These are phyloP conservation scores for Trematomus bernacchii DNA, from an alignment of 2,797 vertebrate species.

Conservation along the genomic window DNA sequence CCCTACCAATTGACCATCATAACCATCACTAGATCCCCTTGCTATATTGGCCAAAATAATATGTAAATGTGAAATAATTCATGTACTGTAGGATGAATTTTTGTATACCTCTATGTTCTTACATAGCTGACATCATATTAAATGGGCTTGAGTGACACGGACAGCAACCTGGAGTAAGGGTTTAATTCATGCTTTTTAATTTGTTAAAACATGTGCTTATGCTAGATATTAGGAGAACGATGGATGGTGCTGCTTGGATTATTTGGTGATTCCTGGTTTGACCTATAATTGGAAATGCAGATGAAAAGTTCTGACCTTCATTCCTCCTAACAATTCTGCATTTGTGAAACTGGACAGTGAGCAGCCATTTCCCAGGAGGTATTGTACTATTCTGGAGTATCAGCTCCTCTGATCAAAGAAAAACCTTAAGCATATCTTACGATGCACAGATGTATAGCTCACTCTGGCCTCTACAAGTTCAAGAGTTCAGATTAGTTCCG, in stretches of 20 bases:
- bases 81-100: too few relatives aligned
- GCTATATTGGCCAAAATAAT: neutral
- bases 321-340: neutral
- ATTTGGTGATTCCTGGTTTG: slow-evolving; percentile 51
- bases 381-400: neutral
- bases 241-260: slow-evolving; percentile 36
- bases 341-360: neutral
- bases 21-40: neutral
- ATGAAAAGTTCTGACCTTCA: slow-evolving; percentile 11
- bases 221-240: slow-evolving; percentile 52
- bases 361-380: slow-evolving; percentile 5
- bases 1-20: neutral
- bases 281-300: slow-evolving; percentile 32
- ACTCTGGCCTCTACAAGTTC: slow-evolving; percentile 8
- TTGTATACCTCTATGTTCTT: neutral
- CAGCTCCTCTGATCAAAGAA: slow-evolving; percentile 1
- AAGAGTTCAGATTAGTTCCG: neutral
- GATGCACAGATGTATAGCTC: neutral
- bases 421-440: neutral
- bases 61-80: neutral
- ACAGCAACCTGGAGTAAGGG: neutral
- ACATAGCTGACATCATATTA: neutral
- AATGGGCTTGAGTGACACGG: neutral
- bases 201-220: neutral
- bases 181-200: slow-evolving; percentile 26